Conservation (phyloP, 2,797 vertebrate genomes). For the Crax fasciolata region DNA sequence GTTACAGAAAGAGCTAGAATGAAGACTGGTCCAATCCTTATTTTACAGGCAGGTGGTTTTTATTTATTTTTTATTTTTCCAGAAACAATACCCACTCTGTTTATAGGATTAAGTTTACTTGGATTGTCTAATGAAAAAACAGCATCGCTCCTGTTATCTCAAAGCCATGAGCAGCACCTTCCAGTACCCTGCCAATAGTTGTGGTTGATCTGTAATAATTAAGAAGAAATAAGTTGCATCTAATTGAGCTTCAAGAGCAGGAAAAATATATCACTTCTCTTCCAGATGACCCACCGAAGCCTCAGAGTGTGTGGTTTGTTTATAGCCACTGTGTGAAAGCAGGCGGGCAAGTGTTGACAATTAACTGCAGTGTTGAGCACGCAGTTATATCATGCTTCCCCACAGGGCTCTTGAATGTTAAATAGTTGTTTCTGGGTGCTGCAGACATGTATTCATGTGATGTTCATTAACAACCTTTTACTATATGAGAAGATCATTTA, state of each 20-base stretch:
- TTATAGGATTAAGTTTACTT: neutral
- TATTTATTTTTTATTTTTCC: neutral
- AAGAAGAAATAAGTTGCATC: neutral
- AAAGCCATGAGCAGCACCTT: neutral
- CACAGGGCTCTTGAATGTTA: neutral
- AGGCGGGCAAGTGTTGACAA: neutral
- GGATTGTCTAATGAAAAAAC: fast-evolving
- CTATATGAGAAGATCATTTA: neutral
- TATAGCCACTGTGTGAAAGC: neutral
- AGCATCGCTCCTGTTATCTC: fast-evolving
- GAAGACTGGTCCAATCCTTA: neutral
- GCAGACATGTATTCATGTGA: neutral
- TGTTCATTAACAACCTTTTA: neutral
- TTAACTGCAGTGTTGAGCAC: neutral
- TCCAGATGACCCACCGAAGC: neutral
- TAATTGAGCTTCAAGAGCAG: neutral
- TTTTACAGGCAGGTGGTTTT: neutral
- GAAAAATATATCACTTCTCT: neutral
- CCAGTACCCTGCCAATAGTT: fast-evolving
- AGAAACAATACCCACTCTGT: fast-evolving
- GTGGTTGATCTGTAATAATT: neutral
- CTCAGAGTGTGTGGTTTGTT: neutral
- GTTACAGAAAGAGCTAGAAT: neutral
- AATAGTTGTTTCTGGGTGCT: neutral
- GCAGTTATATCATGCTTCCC: neutral